Percentiles rank a stretch among this genome's conserved stretches.
Conservation (phyloP, 2,888 invertebrate genomes). For the Ryuthela nishihirai region DNA sequence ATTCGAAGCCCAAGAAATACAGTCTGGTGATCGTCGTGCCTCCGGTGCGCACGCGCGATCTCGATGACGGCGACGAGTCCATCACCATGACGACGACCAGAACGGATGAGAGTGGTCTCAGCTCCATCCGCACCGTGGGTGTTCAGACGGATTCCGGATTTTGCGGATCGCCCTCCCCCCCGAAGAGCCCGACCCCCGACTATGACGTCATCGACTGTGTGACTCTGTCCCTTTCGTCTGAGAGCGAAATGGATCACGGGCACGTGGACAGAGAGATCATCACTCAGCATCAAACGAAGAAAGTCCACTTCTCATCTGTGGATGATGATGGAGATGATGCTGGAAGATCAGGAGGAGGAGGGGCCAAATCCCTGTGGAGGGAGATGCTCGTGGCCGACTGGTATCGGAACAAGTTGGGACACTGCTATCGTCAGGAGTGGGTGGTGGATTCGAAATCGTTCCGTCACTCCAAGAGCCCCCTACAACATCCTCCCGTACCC, state of each 20-base stretch:
- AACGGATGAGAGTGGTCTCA: not conserved
- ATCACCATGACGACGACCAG: not conserved
- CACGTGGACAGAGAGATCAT: too few relatives aligned
- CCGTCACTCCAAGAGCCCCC: too few relatives aligned
- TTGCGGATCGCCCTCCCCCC: conserved; percentile 31
- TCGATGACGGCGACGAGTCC: not conserved
- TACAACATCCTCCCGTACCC: too few relatives aligned
- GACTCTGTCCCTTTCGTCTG: too few relatives aligned
- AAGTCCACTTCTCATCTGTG: conserved; percentile 17
- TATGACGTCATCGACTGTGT: conserved; percentile 13
- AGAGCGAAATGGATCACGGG: too few relatives aligned
- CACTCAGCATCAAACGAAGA: too few relatives aligned
- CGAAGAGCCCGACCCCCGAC: conserved; percentile 29
- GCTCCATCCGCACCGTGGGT: not conserved
- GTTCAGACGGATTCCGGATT: conserved; percentile 22
- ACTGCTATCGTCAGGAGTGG: conserved; percentile 32
- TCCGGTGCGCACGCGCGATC: not conserved
- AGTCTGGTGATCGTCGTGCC: conserved; percentile 28
- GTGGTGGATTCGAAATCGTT: too few relatives aligned
- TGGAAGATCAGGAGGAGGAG: not conserved
- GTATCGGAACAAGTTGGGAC: conserved; percentile 3
- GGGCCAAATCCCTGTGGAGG: conserved; percentile 18
- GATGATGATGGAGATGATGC: not conserved
- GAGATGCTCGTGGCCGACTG: conserved; percentile 13
- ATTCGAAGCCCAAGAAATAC: too few relatives aligned